These are phyloP conservation scores for Rhinopithecus roxellana DNA, from an alignment of 2,113 vertebrate genomes.

Conservation along the genomic window DNA sequence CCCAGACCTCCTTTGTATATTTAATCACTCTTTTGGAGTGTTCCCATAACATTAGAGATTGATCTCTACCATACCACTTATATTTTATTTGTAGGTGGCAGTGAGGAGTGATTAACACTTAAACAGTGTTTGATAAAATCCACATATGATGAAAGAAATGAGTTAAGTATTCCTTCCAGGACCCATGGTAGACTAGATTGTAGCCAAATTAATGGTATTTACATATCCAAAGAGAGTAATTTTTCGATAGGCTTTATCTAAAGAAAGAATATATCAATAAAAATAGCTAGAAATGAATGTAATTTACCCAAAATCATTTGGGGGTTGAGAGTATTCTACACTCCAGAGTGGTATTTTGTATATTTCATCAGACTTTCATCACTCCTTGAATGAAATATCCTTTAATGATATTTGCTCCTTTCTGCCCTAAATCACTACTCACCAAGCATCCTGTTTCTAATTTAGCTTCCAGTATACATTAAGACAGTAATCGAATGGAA, in stretches of 20 bases:
- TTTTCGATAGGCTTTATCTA: slow-evolving; percentile 35
- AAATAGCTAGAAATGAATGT: slow-evolving; percentile 11
- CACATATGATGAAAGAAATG: not conserved
- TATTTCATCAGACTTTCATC: not conserved
- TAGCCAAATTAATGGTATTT: not conserved
- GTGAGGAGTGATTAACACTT: not conserved
- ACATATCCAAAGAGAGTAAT: not conserved
- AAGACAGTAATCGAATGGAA: not conserved
- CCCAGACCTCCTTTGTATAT: not conserved
- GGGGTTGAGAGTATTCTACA: not conserved
- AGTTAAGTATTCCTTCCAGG: not conserved
- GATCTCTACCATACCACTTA: slow-evolving; percentile 1
- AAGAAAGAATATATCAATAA: not conserved
- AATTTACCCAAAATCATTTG: slow-evolving; percentile 25
- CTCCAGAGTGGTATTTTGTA: not conserved
- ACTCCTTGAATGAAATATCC: not conserved
- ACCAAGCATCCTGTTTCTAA: not conserved
- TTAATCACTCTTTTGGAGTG: slow-evolving; percentile 9
- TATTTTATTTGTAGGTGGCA: slow-evolving; percentile 33
- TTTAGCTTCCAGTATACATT: slow-evolving; percentile 5
- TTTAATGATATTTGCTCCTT: not conserved
- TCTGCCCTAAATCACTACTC: not conserved
- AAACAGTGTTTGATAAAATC: slow-evolving; percentile 31
- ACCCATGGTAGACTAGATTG: not conserved
- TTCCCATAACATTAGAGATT: not conserved